Evolutionary conservation across 2,888 invertebrate genomes (phyloP), one percentile per base, ranked within the genome.

Genomic region (Dichetophora obliterata): DNA sequence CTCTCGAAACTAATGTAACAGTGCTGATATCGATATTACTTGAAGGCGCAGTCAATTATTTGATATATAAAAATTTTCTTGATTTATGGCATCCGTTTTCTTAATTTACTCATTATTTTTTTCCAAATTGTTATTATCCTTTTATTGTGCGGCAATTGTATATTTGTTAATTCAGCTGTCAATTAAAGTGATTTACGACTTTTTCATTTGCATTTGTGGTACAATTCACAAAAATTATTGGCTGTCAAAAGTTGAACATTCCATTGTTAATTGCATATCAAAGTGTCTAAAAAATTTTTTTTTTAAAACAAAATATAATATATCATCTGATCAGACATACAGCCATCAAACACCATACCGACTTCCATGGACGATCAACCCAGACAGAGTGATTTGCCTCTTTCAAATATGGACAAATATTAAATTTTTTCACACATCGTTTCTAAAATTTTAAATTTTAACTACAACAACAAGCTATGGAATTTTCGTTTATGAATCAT

Each of bases 201-300:
- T 14, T 27, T 27, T 27, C 34, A 9, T 8, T 8, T 5, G 8
- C 11, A 31, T 16, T 37, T 34, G 34, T 65, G 37, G n/a, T 9
- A 31, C 63, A 8, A 16, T 63, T 31, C 16, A 34, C 34, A 65
- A 34, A 24, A 54, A 70, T 54, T 31, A 70, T 70, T 3, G 31
- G 16, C 70, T 70, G 70, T 31, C 70, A 52, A 70, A 70, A 70
- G 27, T 54, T 52, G 70, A 70, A 6, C 34, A 52, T 54, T 70
- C 70, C 50, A 14, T 43, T 70, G 54, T 48, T 50, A 54, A 70
- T 70, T 52, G 8, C 63, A 65, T n/a, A 9, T 19, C 16, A 65
- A 34, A 65, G 63, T 34, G 61, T 34, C 31, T 31, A 2, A n/a
- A n/a, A 54, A 19, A 31, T 37, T 65, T n/a, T 6, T 34, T 37